Evolutionary conservation across 2,888 invertebrate species (phyloP).

Genomic region (Drepana falcataria): DNA sequence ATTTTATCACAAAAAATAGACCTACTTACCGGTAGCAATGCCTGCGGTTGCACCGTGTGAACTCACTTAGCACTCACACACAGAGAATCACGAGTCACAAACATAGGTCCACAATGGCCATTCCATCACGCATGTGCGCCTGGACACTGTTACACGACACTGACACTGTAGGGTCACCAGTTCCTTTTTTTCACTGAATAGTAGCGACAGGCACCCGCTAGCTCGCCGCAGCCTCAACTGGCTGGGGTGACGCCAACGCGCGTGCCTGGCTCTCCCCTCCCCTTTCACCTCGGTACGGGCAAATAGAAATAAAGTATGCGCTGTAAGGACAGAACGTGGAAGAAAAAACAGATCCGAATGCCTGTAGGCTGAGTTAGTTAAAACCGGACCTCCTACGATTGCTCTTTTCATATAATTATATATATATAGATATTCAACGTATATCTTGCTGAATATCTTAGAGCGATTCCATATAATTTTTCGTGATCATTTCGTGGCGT

Average conservation of each 20-base stretch:
- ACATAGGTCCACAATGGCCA: conserved; percentile 41
- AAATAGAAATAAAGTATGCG: conserved; percentile 77
- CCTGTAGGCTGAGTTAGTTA: conserved; percentile 41
- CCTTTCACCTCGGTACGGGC: conserved; percentile 66
- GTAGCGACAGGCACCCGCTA: conserved; percentile 46
- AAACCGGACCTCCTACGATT: conserved; percentile 19
- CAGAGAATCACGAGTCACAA: conserved; percentile 59
- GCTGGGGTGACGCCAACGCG: conserved; percentile 74
- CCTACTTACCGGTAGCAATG: conserved; percentile 53
- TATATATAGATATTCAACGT: not conserved
- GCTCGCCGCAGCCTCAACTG: conserved; percentile 68
- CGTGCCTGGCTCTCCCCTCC: conserved; percentile 55
- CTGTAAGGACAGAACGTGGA: conserved; percentile 65
- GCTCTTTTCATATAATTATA: conserved; percentile 16
- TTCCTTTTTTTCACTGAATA: conserved; percentile 28
- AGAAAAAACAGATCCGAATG: conserved; percentile 60
- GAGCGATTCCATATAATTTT: not conserved
- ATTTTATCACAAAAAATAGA: conserved; percentile 45
- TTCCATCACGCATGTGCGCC: conserved; percentile 53
- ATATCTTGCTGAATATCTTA: not conserved
- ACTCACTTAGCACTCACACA: conserved; percentile 50
- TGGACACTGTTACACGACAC: conserved; percentile 59
- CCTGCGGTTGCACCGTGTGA: conserved; percentile 36
- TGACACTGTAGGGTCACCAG: conserved; percentile 54
- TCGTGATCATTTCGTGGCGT: no score